Conservation (phyloP, 2,113 vertebrate genomes). For the Garra rufa region DNA sequence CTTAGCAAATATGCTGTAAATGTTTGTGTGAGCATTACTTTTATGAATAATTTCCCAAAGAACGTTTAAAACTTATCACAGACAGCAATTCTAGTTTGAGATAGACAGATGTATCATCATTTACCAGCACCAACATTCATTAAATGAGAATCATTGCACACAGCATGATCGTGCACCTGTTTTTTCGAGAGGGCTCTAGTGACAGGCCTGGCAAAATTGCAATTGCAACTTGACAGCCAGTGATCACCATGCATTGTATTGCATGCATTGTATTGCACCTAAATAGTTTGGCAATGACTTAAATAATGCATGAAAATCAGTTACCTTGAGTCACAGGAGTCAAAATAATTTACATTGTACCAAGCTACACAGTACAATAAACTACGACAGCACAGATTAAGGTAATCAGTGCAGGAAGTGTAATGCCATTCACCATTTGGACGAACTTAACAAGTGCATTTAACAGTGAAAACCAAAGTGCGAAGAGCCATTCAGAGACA, state of each 20-base stretch:
- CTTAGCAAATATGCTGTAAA: not conserved
- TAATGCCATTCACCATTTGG: not conserved
- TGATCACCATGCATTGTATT: not conserved
- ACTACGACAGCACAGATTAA: not conserved
- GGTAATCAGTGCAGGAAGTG: not conserved
- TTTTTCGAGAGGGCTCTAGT: not conserved
- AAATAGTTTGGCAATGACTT: not conserved
- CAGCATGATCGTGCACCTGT: not conserved
- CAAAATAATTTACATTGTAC: not conserved
- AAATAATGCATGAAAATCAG: not conserved
- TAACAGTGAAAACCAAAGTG: not conserved
- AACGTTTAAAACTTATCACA: not conserved
- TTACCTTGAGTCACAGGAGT: not conserved
- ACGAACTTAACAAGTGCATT: not conserved
- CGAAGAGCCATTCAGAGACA: not conserved
- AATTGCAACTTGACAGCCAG: not conserved
- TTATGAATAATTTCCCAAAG: not conserved
- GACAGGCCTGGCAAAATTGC: not conserved
- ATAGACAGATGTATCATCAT: not conserved
- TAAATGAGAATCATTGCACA: constrained; percentile 7
- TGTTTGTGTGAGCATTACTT: constrained; percentile 6
- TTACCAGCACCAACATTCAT: not conserved
- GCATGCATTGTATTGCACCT: not conserved
- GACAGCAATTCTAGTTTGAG: not conserved
- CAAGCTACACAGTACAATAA: not conserved